Base-by-base conservation (phyloP, 2,113 vertebrate genomes). In the Taurulus bubalis region DNA sequence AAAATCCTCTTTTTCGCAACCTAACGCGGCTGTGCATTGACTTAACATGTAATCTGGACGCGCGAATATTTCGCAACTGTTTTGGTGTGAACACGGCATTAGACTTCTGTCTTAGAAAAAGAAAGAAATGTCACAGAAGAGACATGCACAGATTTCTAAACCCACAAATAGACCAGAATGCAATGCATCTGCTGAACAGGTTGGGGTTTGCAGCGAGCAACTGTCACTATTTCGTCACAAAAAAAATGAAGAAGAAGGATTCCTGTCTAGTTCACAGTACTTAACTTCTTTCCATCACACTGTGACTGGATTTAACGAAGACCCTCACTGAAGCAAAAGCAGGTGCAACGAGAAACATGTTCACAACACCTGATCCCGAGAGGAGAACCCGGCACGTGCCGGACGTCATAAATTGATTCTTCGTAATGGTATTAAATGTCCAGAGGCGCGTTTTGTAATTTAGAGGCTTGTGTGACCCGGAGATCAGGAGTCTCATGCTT, bases 381-480 rank as follows among this genome's bases (percentile, higher is more conserved):
- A 49, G 38, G 69, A 3, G 42, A 56, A 32, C 30, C 4, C 28
- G 65, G 36, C 59, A 26, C 22, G 59, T 10, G 49, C 36, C 45
- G 6, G 30, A 22, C 20, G 68, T 47, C 49, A 47, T 75, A 55
- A 75, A 85, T 75, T 8, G 51, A 10, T 64, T 67, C 32, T 63
- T 12, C 51, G 60, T 74, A 60, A 74, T 28, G 72, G 62, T 68
- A 16, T 65, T 16, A 68, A 64, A 71, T 16, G 68, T 69, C 38
- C 38, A 42, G 40, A 55, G 67, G 22, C 64, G n/a, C 24, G 38
- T 64, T 38, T 76, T 78, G 78, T 80, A 79, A 83, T 89, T 85
- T 85, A 75, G 77, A 79, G 71, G 32, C 80, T 62, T 72, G 24
- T 62, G 83, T 86, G 83, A 87, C 88, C 74, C 58, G 65, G 63